Conservation (phyloP, 2,888 invertebrate species). For the Orthosia gothica region DNA sequence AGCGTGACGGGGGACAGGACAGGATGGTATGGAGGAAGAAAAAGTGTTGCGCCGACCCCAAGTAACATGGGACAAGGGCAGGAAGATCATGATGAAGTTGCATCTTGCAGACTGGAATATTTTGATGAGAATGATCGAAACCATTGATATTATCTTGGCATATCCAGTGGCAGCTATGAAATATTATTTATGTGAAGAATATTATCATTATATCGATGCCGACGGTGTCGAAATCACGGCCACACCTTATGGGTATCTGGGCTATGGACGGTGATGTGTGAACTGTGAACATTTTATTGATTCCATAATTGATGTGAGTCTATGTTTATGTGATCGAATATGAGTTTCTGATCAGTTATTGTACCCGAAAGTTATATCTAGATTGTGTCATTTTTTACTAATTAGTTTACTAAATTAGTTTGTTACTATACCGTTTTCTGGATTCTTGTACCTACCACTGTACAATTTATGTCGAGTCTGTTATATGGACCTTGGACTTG, state of each 20-base stretch:
- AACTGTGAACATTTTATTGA: conserved; percentile 66
- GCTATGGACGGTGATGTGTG: conserved; percentile 62
- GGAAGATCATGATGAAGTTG: too few species aligned
- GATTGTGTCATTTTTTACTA: background rate
- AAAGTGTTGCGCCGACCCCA: too few species aligned
- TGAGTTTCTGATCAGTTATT: background rate
- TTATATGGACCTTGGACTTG: background rate
- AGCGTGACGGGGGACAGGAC: too few species aligned
- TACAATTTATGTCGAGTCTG: too few species aligned
- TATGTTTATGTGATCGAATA: conserved; percentile 12
- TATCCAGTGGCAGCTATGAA: conserved; percentile 54
- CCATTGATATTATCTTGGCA: conserved; percentile 12
- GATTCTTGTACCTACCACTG: background rate
- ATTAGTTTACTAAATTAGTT: too few species aligned
- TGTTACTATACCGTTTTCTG: background rate
- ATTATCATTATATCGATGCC: conserved; percentile 63
- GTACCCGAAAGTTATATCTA: conserved; percentile 10
- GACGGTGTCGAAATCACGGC: conserved; percentile 72
- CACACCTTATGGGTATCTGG: conserved; percentile 73
- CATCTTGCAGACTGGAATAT: background rate
- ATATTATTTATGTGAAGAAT: conserved; percentile 55
- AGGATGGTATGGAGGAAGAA: too few species aligned
- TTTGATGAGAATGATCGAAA: background rate
- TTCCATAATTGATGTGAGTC: conserved; percentile 44
- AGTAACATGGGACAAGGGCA: too few species aligned